Evolutionary conservation across 2,888 invertebrate genomes (phyloP).

Genomic region (Pocota personata): DNA sequence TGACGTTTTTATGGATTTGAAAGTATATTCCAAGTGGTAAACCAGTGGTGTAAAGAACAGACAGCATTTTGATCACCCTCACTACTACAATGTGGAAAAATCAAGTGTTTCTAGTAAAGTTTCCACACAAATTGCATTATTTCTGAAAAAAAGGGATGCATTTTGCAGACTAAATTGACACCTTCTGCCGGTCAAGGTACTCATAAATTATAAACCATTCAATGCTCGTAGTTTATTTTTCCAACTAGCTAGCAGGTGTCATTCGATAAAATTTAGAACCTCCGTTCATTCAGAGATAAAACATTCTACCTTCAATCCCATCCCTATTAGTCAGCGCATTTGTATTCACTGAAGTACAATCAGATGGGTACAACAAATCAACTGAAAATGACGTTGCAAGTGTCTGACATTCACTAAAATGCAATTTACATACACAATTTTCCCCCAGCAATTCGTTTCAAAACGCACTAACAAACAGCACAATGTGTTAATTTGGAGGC

Average conservation of each 20-base stretch:
- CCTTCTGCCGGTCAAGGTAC: slow-evolving; percentile 27
- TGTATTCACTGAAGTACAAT: slow-evolving; percentile 61
- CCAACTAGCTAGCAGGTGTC: slow-evolving; percentile 57
- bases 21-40: too few relatives aligned
- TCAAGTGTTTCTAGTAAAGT: too few relatives aligned
- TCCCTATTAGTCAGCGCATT: slow-evolving; percentile 61
- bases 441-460: slow-evolving; percentile 9
- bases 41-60: too few relatives aligned
- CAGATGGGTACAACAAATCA: slow-evolving; percentile 68
- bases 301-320: slow-evolving; percentile 48
- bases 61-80: too few relatives aligned
- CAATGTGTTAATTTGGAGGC: slow-evolving; percentile 67
- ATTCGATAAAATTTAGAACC: slow-evolving; percentile 67
- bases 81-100: too few relatives aligned
- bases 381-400: slow-evolving; percentile 70
- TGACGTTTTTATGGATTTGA: too few relatives aligned
- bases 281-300: slow-evolving; percentile 47
- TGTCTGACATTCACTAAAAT: slow-evolving; percentile 67
- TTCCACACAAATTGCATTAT: too few relatives aligned
- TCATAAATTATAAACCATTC: slow-evolving; percentile 39
- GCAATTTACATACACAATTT: slow-evolving; percentile 69
- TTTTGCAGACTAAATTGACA: slow-evolving; percentile 21
- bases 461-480: slow-evolving; percentile 15
- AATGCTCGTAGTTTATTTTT: too few relatives aligned
- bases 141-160: too few relatives aligned